Base-by-base conservation (phyloP, 2,113 vertebrate species). In the Chauna torquata region DNA sequence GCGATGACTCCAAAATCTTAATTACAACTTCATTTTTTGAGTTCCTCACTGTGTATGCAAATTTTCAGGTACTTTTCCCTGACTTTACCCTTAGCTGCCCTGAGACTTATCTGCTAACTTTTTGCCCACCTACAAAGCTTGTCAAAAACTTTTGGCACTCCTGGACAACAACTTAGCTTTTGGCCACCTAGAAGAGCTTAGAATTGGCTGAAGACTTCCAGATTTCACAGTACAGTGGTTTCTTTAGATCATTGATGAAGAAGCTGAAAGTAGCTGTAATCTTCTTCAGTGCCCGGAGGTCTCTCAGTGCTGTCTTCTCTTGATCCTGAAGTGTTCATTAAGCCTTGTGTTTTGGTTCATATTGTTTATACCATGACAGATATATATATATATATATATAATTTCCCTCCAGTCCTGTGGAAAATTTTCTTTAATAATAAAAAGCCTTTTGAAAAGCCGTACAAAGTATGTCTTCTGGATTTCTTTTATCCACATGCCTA, bases 281-380 rank as follows among this genome's bases (percentile, higher is more conserved):
- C 15, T 68, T 9, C 11, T 36, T 64, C 49, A 81, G 55, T 66
- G 57, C 22, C 42, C 42, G 27, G 18, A n/a, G 30, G 18, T 58
- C 17, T 24, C 18, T 58, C 52, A 57, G 28, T 61, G 22, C n/a
- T 61, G 44, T 68, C 38, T 90, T n/a, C 16, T 85, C 75, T 82
- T 88, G 66, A 88, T 88, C 71, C 38, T 82, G 52, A n/a, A 85
- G 4, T 55, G 42, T 82, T 92, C 75, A 72, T 82, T 93, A 86
- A 59, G 16, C 42, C 28, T 84, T 40, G 14, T 47, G 10, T 83
- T 96, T 89, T 86, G 45, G 65, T 75, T 92, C 40, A 32, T 70
- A 57, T 78, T 84, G 8, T 78, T 93, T 75, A 92, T 61, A 20
- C 9, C 34, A 11, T 61, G 30, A 87, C 69, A 59, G 6, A 70